Evolutionary conservation across 2,888 invertebrate species (phyloP), one percentile per base, ranked within the genome.

Genomic region (Anodontia alba): DNA sequence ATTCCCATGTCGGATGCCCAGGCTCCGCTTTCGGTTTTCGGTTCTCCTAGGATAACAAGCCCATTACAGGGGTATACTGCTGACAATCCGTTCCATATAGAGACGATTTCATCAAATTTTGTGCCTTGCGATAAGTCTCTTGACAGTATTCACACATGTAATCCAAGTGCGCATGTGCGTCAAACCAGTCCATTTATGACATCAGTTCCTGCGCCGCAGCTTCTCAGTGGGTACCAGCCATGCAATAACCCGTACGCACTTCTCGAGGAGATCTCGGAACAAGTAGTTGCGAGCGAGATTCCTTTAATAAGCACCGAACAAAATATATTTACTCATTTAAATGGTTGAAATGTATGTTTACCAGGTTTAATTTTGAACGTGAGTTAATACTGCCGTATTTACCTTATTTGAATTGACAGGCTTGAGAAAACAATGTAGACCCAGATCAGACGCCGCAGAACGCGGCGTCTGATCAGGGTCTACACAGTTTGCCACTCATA

Each of bases 21-120:
- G n/a, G 70, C 82, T 43, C 81, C 84, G 15, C 66, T 82, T 26
- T 31, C 66, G n/a, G 74, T 73, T 23, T 84, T 79, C 46, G 80
- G 77, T 57, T 78, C 80, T 20, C 84, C 86, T 68, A 76, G 88
- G 51, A 85, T 88, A 12, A 82, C 83, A 51, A 89, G 89, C 51
- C 89, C 89, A 0, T 66, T 89, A 12, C 89, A 89, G 43, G 88
- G 86, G 12, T 81, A 80, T 67, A 87, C 89, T 0, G 83, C 88
- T 0, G 84, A 86, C 62, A 85, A 83, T 57, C 85, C 87, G 51
- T 84, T 87, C 20, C 89, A 87, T 42, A 73, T 84, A 46, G 89
- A 89, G 68, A 84, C 88, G 70, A 84, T 89, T 75, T 84, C 89
- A 73, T 89, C 89, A 72, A 62, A 33, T 62, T 62, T 62, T 33